These are phyloP conservation scores for Heliconius hewitsoni DNA, from an alignment of 1,140 invertebrate genomes.

Conservation along the genomic window DNA sequence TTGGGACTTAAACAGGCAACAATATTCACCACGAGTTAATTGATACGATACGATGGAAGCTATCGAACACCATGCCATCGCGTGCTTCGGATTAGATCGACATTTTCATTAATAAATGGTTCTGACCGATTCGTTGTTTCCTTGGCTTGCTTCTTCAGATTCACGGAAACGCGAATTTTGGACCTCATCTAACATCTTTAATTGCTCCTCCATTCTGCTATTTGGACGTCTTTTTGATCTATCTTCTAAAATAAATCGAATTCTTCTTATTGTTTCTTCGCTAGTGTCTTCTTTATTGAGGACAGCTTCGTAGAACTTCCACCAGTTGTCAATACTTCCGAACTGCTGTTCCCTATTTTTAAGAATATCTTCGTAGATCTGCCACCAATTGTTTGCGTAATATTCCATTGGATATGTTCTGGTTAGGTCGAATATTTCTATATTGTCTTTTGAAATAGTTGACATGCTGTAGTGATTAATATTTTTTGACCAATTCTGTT, in stretches of 20 bases:
- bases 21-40: conserved; percentile 42
- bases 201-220: conserved; percentile 69
- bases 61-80: conserved; percentile 54
- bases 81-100: conserved; percentile 51
- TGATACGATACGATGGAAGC: conserved; percentile 37
- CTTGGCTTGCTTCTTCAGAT: conserved; percentile 52
- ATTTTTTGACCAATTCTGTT: conserved; percentile 48
- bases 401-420: conserved; percentile 73
- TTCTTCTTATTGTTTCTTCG: conserved; percentile 53
- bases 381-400: conserved; percentile 81
- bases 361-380: conserved; percentile 76
- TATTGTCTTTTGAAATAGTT: conserved; percentile 40
- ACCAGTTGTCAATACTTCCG: conserved; percentile 79
- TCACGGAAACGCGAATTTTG: conserved; percentile 64
- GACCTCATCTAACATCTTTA: conserved; percentile 67
- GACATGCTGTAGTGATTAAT: conserved; percentile 49
- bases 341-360: conserved; percentile 75
- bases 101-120: conserved; percentile 49
- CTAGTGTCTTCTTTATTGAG: conserved; percentile 60
- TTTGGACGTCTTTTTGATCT: conserved; percentile 55
- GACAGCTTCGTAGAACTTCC: conserved; percentile 73
- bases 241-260: conserved; percentile 53
- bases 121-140: conserved; percentile 72
- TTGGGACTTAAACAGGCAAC: conserved; percentile 39
- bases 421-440: conserved; percentile 69